These are phyloP conservation scores for Antennarius maculatus DNA, from an alignment of 2,797 vertebrate species.

Conservation along the genomic window DNA sequence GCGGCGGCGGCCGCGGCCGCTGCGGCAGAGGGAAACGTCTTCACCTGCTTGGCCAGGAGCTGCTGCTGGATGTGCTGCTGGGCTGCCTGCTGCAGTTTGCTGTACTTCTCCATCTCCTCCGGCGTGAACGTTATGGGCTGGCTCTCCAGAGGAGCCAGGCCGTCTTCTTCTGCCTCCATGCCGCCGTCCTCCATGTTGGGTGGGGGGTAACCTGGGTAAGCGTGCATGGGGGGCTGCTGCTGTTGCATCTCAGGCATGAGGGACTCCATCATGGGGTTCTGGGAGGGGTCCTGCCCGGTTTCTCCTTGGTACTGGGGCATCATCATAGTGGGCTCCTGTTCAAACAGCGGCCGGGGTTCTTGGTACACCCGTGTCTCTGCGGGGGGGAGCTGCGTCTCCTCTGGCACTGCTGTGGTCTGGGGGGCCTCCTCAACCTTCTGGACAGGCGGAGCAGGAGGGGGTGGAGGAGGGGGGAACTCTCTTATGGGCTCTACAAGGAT, in stretches of 20 bases:
- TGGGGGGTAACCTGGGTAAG: slow-evolving; percentile 86
- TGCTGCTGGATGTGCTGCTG: slow-evolving; percentile 99
- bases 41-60: slow-evolving; percentile 96
- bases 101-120: slow-evolving; percentile 99
- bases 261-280: slow-evolving; percentile 85
- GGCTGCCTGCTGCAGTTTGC: slow-evolving; percentile 96
- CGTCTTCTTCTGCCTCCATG: slow-evolving; percentile 84
- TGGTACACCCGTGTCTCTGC: slow-evolving; percentile 74
- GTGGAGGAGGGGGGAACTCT: slow-evolving; percentile 85
- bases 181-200: slow-evolving; percentile 86
- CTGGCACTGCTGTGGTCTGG: slow-evolving; percentile 50
- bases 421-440: slow-evolving; percentile 76
- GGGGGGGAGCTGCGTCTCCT: slow-evolving; percentile 64
- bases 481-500: slow-evolving; percentile 84
- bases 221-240: slow-evolving; percentile 81
- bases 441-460: slow-evolving; percentile 77
- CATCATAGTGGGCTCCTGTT: slow-evolving; percentile 78
- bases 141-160: slow-evolving; percentile 94
- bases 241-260: slow-evolving; percentile 83
- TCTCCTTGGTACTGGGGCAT: slow-evolving; percentile 79
- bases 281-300: slow-evolving; percentile 80
- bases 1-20: slow-evolving; percentile 81
- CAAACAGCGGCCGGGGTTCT: slow-evolving; percentile 72
- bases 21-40: slow-evolving; percentile 89
- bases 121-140: slow-evolving; percentile 98